Conservation (phyloP, 2,797 vertebrate species). For the Falco peregrinus region DNA sequence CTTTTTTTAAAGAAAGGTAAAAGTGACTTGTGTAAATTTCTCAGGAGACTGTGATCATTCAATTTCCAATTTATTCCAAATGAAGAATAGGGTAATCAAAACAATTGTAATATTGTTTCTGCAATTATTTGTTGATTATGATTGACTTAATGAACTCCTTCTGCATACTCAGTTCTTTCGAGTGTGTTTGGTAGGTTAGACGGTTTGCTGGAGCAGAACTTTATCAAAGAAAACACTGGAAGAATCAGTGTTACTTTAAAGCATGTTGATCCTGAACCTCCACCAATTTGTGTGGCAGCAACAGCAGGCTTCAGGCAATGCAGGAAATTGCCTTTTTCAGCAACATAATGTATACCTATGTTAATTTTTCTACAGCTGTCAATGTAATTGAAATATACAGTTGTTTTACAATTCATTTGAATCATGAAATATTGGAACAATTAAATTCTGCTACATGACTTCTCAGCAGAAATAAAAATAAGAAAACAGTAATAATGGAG, state of each 20-base stretch:
- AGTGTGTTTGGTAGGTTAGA: not conserved
- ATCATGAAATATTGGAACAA: not conserved
- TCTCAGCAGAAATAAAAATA: not conserved
- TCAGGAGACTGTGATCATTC: not conserved
- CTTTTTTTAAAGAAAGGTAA: not conserved
- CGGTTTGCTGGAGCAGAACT: not conserved
- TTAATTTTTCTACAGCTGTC: conserved; percentile 1
- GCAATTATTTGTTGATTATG: conserved; percentile 10
- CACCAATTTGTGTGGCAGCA: conserved; percentile 1
- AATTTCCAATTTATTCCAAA: conserved; percentile 29
- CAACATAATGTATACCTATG: not conserved
- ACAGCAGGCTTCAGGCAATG: conserved; percentile 26
- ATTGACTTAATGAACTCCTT: conserved; percentile 45
- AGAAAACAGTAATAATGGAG: not conserved
- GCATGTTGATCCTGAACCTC: conserved; percentile 18
- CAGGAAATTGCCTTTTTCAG: conserved; percentile 32
- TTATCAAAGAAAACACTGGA: conserved; percentile 10
- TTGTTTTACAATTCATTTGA: conserved; percentile 10
- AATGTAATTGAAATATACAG: conserved; percentile 12
- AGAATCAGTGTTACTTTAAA: conserved; percentile 40
- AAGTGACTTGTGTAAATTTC: not conserved
- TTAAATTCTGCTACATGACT: not conserved
- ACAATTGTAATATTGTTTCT: conserved; percentile 16
- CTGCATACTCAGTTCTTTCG: conserved; percentile 6
- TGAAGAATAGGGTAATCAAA: conserved; percentile 42